These are phyloP conservation scores for Coptotermes formosanus DNA, from an alignment of 1,140 invertebrate species.

Conservation along the genomic window DNA sequence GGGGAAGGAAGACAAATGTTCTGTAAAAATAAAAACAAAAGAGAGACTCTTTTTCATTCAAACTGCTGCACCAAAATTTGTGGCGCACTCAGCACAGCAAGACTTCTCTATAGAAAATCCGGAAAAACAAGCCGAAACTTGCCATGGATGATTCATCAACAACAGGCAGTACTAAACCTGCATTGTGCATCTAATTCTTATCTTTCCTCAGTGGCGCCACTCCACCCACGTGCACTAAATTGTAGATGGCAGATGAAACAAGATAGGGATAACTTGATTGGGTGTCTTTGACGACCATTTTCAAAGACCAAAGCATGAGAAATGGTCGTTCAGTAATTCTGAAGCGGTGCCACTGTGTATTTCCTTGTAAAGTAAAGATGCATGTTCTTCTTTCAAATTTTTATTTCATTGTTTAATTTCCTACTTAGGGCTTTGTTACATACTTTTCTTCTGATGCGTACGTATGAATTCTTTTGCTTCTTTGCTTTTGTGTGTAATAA, in stretches of 20 bases:
- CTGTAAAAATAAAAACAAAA: slow-evolving; percentile 35
- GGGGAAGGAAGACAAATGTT: slow-evolving; percentile 61
- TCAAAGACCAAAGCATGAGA: neutral
- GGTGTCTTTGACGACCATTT: neutral
- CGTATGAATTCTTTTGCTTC: neutral
- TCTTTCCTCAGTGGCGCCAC: neutral
- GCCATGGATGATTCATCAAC: slow-evolving; percentile 29
- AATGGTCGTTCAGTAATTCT: neutral
- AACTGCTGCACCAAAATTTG: slow-evolving; percentile 33
- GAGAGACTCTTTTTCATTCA: slow-evolving; percentile 27
- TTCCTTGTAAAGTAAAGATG: neutral
- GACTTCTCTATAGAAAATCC: slow-evolving; percentile 28
- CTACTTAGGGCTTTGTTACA: neutral
- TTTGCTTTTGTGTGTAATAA: neutral
- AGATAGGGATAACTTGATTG: neutral
- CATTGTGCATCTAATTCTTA: slow-evolving; percentile 35
- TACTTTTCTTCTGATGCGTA: neutral
- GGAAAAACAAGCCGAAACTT: slow-evolving; percentile 34
- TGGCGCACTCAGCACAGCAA: slow-evolving; percentile 31
- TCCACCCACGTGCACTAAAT: neutral
- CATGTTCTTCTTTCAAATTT: neutral
- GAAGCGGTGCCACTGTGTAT: neutral
- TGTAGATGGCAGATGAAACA: neutral
- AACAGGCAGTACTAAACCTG: slow-evolving; percentile 29
- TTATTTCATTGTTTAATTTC: neutral